phyloP scores from a whole-genome alignment of 2,113 vertebrate genomes.

The Halichoeres trimaculatus region DNA sequence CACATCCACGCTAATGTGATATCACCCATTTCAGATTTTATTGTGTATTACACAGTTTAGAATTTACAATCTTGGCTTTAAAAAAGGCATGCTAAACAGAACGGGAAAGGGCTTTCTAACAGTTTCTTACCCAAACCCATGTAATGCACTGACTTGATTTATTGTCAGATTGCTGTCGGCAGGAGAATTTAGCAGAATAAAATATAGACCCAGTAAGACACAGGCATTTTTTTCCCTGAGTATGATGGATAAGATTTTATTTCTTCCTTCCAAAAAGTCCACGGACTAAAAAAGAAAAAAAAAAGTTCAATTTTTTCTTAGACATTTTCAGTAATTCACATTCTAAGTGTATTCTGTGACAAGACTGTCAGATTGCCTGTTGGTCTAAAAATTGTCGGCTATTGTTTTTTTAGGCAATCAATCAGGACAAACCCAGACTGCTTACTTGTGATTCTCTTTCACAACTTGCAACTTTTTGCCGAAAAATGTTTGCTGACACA shows the following conservation, averaged over 20 bases:
- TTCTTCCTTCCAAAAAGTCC: background rate
- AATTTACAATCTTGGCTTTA: background rate
- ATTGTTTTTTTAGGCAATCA: background rate
- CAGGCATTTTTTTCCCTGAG: background rate
- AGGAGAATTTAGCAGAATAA: background rate
- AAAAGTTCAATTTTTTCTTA: background rate
- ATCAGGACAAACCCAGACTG: background rate
- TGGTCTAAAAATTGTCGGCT: background rate
- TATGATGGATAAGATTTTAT: background rate
- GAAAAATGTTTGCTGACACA: background rate
- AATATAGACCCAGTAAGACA: background rate
- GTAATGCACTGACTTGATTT: background rate
- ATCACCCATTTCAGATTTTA: background rate
- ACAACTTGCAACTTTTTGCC: background rate
- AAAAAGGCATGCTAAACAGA: no score
- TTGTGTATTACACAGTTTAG: background rate
- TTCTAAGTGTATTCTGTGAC: background rate
- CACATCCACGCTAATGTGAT: background rate
- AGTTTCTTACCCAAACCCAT: no score
- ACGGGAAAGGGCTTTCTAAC: no score
- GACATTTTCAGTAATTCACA: background rate
- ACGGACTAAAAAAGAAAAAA: no score
- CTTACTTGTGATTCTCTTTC: conserved; percentile 1
- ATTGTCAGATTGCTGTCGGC: background rate
- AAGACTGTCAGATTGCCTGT: background rate